Conservation (phyloP, 2,888 invertebrate genomes). For the Baccha elongata region DNA sequence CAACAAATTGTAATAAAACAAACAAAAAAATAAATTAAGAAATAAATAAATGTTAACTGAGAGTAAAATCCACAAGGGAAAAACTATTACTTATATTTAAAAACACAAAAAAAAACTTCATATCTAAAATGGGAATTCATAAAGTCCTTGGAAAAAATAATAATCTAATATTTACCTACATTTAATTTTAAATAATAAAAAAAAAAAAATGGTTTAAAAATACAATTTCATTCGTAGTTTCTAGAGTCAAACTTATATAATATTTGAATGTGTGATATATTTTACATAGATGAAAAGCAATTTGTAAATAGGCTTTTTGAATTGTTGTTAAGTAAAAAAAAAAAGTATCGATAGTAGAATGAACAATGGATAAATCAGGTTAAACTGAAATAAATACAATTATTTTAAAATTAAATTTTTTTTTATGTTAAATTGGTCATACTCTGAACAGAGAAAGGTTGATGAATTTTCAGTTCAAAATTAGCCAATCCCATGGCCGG, state of each 20-base stretch:
- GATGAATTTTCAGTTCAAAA: no score
- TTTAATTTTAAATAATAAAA: constrained; percentile 9
- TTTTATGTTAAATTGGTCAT: background rate
- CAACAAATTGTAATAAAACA: constrained; percentile 11
- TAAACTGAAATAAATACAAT: constrained; percentile 73
- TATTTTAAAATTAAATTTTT: constrained; percentile 60
- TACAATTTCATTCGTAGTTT: constrained; percentile 61
- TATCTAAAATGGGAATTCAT: constrained; percentile 51
- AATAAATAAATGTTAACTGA: constrained; percentile 2
- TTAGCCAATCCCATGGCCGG: no score
- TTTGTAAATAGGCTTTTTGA: constrained; percentile 74
- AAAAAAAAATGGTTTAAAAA: constrained; percentile 40
- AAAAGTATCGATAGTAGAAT: constrained; percentile 66
- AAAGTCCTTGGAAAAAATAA: constrained; percentile 2
- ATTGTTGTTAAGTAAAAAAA: constrained; percentile 64
- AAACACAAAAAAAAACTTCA: constrained; percentile 57
- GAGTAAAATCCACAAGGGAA: constrained; percentile 38
- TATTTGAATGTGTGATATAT: constrained; percentile 73
- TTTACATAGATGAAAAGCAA: constrained; percentile 73
- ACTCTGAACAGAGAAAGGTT: no score
- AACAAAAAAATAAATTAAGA: constrained; percentile 24
- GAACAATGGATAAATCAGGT: constrained; percentile 71
- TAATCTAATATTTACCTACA: constrained; percentile 43
- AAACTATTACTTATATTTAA: constrained; percentile 36
- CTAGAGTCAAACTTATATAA: constrained; percentile 65